phyloP scores from a whole-genome alignment of 2,797 vertebrate species.

The Thunnus albacares region DNA sequence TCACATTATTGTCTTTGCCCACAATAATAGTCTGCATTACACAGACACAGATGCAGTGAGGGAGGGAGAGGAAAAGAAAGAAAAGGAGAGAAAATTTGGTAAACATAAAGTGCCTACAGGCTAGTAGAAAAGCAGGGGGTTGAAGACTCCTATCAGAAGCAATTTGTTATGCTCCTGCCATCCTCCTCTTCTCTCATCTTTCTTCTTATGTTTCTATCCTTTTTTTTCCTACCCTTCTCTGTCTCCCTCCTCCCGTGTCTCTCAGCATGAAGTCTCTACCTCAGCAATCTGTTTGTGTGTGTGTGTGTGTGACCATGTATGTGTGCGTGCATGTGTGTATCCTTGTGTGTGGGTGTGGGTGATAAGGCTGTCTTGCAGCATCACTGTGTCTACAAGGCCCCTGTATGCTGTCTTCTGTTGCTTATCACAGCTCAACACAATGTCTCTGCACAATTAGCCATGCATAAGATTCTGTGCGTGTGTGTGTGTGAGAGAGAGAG shows the following conservation, averaged over 20 bases:
- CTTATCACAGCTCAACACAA: slow-evolving; percentile 84
- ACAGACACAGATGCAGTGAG: slow-evolving; percentile 20
- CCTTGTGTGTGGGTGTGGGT: slow-evolving; percentile 74
- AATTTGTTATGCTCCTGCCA: slow-evolving; percentile 81
- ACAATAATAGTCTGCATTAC: slow-evolving; percentile 38
- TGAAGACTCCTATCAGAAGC: slow-evolving; percentile 80
- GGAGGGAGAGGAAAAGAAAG: slow-evolving; percentile 32
- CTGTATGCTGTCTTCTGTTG: slow-evolving; percentile 76
- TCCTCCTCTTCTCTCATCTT: slow-evolving; percentile 74
- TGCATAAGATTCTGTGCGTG: slow-evolving; percentile 65
- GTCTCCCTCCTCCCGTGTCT: slow-evolving; percentile 65
- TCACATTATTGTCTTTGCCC: slow-evolving; percentile 5
- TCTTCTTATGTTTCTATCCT: slow-evolving; percentile 70
- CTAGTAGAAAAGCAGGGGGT: slow-evolving; percentile 72
- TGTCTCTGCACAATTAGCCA: slow-evolving; percentile 83
- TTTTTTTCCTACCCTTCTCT: slow-evolving; percentile 55
- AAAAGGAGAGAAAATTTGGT: slow-evolving; percentile 63
- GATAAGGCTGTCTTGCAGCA: slow-evolving; percentile 84
- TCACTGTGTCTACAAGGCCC: slow-evolving; percentile 83
- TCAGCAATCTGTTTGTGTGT: slow-evolving; percentile 64
- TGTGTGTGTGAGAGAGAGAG: slow-evolving; percentile 19
- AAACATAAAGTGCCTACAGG: slow-evolving; percentile 81
- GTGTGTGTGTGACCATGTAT: slow-evolving; percentile 23
- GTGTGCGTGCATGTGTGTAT: slow-evolving; percentile 29
- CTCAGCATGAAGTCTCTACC: slow-evolving; percentile 76